Evolutionary conservation across 2,113 vertebrate species (phyloP), one percentile per base, ranked within the genome.

Genomic region (Hemibagrus wyckioides): DNA sequence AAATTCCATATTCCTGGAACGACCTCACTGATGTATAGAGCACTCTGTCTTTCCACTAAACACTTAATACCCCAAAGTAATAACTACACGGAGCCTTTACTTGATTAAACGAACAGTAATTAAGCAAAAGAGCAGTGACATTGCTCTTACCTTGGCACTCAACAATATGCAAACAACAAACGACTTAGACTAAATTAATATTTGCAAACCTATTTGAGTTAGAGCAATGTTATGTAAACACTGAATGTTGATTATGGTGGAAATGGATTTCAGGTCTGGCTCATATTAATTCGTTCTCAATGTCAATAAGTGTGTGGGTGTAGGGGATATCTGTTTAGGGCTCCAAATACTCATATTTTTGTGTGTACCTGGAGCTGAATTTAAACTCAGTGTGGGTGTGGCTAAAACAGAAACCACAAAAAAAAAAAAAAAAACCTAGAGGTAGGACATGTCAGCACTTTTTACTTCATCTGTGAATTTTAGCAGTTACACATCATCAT

Each of bases 181-280:
- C 0, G 17, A n/a, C 56, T 63, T 25, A 28, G 41, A 50, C 39
- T 85, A 85, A 63, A 59, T 33, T 8, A 41, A 59, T 21, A 57
- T 85, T 85, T 73, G 28, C 67, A 54, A 82, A 65, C 48, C 65
- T 67, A 87, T 69, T 61, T 23, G 48, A 67, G 75, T 87, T 73
- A 84, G 10, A 65, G 79, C 33, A 69, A 50, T 17, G 39, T 75
- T 75, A 76, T 76, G 73, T 80, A 80, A 56, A 56, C 52, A 56
- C 33, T 80, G 44, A 77, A 77, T 48, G 39, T 52, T 50, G 6
- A 77, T 77, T 77, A 76, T 19, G 2, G 9, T 33, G 28, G 28
- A 56, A 30, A 33, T 6, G 30, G 77, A 80, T 80, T 80, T 80
- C 17, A 48, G 11, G 25, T 28, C 25, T 76, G 41, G 41, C 30